Evolutionary conservation across 1,140 invertebrate species (phyloP).

Genomic region (Plodia interpunctella): DNA sequence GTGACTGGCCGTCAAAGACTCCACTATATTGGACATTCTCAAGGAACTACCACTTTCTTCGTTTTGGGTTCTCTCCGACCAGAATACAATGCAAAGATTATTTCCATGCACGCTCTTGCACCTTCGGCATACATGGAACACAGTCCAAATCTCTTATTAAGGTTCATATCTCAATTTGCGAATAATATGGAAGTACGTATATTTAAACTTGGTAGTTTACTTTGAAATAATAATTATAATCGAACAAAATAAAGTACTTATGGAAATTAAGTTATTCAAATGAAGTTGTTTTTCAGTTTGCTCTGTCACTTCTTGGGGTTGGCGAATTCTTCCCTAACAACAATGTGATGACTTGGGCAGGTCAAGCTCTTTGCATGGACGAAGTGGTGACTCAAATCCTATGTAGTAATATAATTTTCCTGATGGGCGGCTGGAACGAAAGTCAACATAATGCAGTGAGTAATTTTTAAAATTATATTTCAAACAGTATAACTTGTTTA

Average conservation of each 20-base stretch:
- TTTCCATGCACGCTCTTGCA: conserved; percentile 81
- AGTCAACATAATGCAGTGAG: conserved; percentile 76
- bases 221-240: no score
- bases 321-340: conserved; percentile 79
- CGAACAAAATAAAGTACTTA: no score
- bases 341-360: conserved; percentile 70
- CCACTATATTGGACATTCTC: conserved; percentile 83
- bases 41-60: conserved; percentile 83
- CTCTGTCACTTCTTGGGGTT: conserved; percentile 56
- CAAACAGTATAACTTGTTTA: no score
- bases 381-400: conserved; percentile 68
- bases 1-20: conserved; percentile 79
- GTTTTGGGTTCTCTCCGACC: conserved; percentile 79
- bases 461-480: not conserved
- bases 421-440: conserved; percentile 77
- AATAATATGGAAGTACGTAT: conserved; percentile 50
- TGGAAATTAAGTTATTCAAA: conserved; percentile 13
- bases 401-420: conserved; percentile 80
- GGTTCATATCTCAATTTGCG: conserved; percentile 54
- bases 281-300: conserved; percentile 37
- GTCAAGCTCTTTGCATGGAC: conserved; percentile 73
- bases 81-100: conserved; percentile 82
- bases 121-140: conserved; percentile 82
- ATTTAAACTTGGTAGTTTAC: no score
- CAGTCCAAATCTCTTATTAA: conserved; percentile 74